Evolutionary conservation across 1,140 invertebrate species (phyloP), one percentile per base, ranked within the genome.

Genomic region (Drosophila pruinosa): DNA sequence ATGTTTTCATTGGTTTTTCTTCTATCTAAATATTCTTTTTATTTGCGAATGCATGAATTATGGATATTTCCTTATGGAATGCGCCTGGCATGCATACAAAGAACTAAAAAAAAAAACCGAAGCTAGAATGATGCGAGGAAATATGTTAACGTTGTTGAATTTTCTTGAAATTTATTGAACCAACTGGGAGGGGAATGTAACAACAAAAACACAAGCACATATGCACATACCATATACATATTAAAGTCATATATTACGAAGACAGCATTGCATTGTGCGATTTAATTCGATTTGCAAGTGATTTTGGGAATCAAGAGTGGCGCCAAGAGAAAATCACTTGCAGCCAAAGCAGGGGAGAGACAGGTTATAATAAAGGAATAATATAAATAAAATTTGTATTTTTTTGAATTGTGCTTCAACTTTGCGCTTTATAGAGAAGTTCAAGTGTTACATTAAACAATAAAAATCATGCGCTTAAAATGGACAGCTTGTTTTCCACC

Each of bases 41-140:
- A 85, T 85, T 85, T 85, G 81, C 81, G 73, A 85, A 85, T 71
- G 77, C 78, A 85, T 85, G 81, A 85, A 85, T 85, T 85, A 85
- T 85, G 81, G 77, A 86, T 77, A 70, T 74, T 74, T 71, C 75
- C 72, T 83, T 82, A 81, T 82, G 78, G 78, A 75, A 62, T 61
- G 81, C 75, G 64, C 58, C 39, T 64, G 68, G 68, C 61, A 57
- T 71, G 68, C 61, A 65, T 72, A 72, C 68, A 75, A 75, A 71
- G 41, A 71, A 52, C 31, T 36, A 26, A 45, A n/a, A 52, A 39
- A 28, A 38, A 54, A 36, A 59, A 54, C 58, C 22, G 45, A 73
- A 72, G 10, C 12, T 39, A 57, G 59, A 68, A 78, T 64, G 50
- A 47, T 47, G 68, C 48, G 26, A 70, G 15, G 34, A 76, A 75